Conservation (phyloP, 2,888 invertebrate genomes). For the Rugalucina vietnamica region DNA sequence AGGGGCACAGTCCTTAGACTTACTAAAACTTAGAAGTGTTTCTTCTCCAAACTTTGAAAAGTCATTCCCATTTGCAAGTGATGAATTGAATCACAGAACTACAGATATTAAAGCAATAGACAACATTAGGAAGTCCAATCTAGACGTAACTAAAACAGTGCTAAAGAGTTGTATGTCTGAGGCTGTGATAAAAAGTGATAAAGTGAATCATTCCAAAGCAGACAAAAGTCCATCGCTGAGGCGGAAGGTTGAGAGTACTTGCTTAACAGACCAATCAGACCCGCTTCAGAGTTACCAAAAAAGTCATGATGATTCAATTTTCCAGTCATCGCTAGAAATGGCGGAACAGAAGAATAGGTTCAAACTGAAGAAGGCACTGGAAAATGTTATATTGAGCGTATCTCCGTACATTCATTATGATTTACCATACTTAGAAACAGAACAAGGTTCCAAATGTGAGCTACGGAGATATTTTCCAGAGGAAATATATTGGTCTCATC, state of each 20-base stretch:
- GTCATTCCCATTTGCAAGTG: neutral
- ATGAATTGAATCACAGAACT: neutral
- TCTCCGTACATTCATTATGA: slow-evolving; percentile 94
- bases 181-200: neutral
- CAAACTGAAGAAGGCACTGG: slow-evolving; percentile 89
- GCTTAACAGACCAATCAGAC: slow-evolving; percentile 86
- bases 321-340: slow-evolving; percentile 69
- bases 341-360: slow-evolving; percentile 69
- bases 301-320: slow-evolving; percentile 84
- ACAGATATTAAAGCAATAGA: neutral
- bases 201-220: neutral
- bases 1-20: neutral
- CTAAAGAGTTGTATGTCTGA: neutral
- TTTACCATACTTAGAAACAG: slow-evolving; percentile 94
- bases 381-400: slow-evolving; percentile 90
- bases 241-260: slow-evolving; percentile 39
- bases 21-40: neutral
- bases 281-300: slow-evolving; percentile 88
- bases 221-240: slow-evolving; percentile 38
- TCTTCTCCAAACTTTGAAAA: neutral
- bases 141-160: neutral
- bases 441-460: slow-evolving; percentile 90
- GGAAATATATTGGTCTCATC: slow-evolving; percentile 89
- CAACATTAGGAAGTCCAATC: neutral
- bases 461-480: slow-evolving; percentile 90